Base-by-base conservation (phyloP, 2,888 invertebrate species). In the Augochlorella aurata region DNA sequence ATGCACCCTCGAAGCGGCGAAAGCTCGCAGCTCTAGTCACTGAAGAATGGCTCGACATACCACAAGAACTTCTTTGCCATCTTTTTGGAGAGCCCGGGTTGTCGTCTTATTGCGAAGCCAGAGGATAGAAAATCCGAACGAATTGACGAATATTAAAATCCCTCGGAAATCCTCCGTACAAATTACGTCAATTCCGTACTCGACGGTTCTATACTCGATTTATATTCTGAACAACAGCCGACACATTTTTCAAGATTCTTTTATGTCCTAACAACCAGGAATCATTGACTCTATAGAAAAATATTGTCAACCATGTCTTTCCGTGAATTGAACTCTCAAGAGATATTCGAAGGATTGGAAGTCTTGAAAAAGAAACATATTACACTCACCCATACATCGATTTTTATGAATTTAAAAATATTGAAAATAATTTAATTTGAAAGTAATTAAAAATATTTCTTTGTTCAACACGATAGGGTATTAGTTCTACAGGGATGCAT, bases 1-100 rank as follows among this genome's bases (percentile, higher is more conserved):
- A 88, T 88, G 88, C 89, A 84, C 74, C 83, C 81, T 74, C 79
- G 89, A 86, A 84, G 81, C 87, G 88, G 79, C 80, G 83, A 85
- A 87, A 88, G 87, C 89, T 87, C 80, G 84, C 77, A 79, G 86
- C 83, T 85, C 82, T 79, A 84, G 85, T 82, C 82, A 85, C 87
- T 87, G 88, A 88, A 88, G 87, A 88, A 88, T 88, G 87, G 78
- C 78, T 63, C 84, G 86, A 81, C 89, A 87, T 88, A 86, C 88
- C 87, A 72, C 77, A 74, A 86, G 77, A 78, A 81, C 61, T 79
- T 85, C 83, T 70, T 77, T 74, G 72, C 82, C 79, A 74, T 88
- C 83, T 82, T 88, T 87, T 85, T 88, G 77, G 76, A 68, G 77
- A 74, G 66, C 69, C 65, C 68, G 74, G 80, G 67, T 79, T 67